A percentile compares a stretch with the other conserved stretches of the same genome.
Conservation (phyloP, 2,113 vertebrate species). For the Chlorocebus sabaeus region DNA sequence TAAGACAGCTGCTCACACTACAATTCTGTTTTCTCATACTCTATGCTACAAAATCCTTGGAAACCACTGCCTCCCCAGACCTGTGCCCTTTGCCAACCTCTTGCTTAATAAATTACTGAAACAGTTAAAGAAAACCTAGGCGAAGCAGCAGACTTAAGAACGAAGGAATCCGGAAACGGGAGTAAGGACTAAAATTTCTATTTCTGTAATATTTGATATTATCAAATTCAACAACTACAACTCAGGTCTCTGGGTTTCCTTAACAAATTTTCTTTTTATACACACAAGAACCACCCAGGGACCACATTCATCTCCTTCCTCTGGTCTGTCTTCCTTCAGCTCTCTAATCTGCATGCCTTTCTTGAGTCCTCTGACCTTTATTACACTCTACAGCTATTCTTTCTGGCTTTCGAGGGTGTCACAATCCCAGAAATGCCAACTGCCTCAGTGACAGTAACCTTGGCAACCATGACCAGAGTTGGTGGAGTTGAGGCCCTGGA, state of each 20-base stretch:
- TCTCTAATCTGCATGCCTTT: background rate
- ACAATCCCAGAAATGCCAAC: background rate
- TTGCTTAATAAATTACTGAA: background rate
- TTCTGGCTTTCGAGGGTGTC: background rate
- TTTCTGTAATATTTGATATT: background rate
- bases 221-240: background rate
- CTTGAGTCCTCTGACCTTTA: background rate
- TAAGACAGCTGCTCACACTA: background rate
- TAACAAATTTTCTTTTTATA: background rate
- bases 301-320: background rate
- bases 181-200: background rate
- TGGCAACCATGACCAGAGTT: background rate
- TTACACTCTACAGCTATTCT: background rate
- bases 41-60: background rate
- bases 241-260: background rate
- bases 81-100: background rate
- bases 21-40: background rate
- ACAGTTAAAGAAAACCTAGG: background rate
- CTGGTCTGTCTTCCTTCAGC: background rate
- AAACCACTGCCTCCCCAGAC: background rate
- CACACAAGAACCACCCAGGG: background rate
- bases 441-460: background rate
- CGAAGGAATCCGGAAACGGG: background rate
- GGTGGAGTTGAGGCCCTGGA: background rate
- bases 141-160: background rate